Conservation (phyloP, 2,797 vertebrate genomes). For the Xenops minutus region DNA sequence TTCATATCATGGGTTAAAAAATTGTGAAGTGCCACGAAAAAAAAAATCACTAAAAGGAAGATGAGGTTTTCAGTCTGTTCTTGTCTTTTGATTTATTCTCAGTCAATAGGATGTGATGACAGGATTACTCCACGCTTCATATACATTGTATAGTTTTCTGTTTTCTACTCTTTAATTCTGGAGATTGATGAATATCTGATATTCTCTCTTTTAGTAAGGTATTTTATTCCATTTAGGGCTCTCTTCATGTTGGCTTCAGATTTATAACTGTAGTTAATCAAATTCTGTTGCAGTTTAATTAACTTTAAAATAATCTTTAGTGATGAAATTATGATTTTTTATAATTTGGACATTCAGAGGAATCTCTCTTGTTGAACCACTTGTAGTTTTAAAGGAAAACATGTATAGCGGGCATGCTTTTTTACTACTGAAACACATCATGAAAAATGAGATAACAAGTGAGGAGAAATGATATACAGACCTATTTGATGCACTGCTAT, state of each 20-base stretch:
- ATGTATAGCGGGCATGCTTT: background rate
- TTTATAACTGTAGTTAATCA: slow-evolving; percentile 13
- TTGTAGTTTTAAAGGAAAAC: slow-evolving; percentile 12
- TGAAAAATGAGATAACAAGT: background rate
- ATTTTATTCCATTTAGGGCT: background rate
- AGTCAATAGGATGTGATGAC: background rate
- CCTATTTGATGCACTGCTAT: background rate
- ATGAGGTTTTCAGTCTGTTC: background rate
- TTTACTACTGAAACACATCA: background rate
- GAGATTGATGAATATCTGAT: background rate
- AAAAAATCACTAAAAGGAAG: background rate
- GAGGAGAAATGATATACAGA: background rate
- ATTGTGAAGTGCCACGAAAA: background rate
- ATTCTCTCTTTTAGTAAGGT: background rate
- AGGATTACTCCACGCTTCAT: background rate
- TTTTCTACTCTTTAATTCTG: background rate
- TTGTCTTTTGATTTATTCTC: background rate
- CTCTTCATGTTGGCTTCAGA: background rate
- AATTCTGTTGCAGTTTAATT: slow-evolving; percentile 27
- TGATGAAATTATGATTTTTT: slow-evolving; percentile 23
- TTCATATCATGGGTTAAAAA: background rate
- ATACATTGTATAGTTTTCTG: background rate
- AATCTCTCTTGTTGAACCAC: background rate
- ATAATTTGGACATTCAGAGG: background rate
- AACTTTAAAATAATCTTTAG: slow-evolving; percentile 14